Base-by-base conservation (phyloP, 2,888 invertebrate genomes). In the Lysandra coridon region DNA sequence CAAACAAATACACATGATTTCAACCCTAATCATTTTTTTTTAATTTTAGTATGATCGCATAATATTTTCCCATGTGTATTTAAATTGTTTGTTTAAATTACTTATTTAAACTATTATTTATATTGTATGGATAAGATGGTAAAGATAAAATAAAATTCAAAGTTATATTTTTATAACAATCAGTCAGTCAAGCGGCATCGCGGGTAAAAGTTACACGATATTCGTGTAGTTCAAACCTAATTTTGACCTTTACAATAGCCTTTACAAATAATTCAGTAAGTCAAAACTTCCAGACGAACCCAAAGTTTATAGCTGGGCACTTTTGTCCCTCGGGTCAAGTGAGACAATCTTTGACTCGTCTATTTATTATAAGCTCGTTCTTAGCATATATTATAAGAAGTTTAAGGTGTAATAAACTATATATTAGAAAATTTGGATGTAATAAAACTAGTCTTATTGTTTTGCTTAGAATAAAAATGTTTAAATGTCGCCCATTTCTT, bases 341-440 rank as follows among this genome's bases (percentile, higher is more conserved):
- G 33, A 14, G 33, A 17, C 69, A 69, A 69, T 33, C 69, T 5
- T 23, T n/a, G n/a, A 10, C 7, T 10, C 4, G 64, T 33, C 30
- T 12, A 12, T 33, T 12, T 64, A 64, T 17, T 33, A 14, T 33
- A 69, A 69, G 69, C 69, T 69, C 69, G 4, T 69, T 69, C 30
- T 69, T 69, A 69, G 5, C 69, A 69, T 69, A 69, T 69, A 69
- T 69, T 69, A 69, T 17, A 14, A 64, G 23, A 30, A 33, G 33
- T 37, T 69, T 37, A 10, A 64, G 62, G 7, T 64, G 62, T 62
- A 23, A 62, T 23, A 62, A 62, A 23, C 57, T 17, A 14, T 57
- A 57, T 57, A 57, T 17, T 7, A 62, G 7, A 62, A 62, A 6
- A 23, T 62, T 62, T 1, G 23, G 23, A 23, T 62, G 62, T 62